These are phyloP conservation scores for Garra rufa DNA, from an alignment of 2,113 vertebrate species.

Conservation along the genomic window DNA sequence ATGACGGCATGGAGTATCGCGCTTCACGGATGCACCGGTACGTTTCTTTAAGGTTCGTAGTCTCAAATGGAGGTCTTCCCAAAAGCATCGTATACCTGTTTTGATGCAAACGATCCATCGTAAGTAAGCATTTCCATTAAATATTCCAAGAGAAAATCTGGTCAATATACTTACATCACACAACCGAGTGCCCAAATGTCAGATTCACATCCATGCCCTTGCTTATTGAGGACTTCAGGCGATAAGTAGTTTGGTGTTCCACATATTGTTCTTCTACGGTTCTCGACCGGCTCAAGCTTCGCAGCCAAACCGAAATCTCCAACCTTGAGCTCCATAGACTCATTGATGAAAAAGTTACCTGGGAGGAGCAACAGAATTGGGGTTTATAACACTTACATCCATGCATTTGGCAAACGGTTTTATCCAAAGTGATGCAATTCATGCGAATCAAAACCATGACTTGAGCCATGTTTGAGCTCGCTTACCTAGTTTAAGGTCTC, in stretches of 20 bases:
- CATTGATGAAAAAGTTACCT: constrained; percentile 90
- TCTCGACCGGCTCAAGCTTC: constrained; percentile 84
- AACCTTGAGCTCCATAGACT: constrained; percentile 86
- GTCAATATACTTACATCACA: constrained; percentile 83
- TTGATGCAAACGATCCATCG: not conserved
- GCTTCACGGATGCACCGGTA: constrained; percentile 89
- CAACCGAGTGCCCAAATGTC: constrained; percentile 89
- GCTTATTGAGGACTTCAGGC: constrained; percentile 88
- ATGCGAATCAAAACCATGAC: too few relatives aligned
- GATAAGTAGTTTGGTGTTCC: constrained; percentile 89
- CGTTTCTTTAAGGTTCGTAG: constrained; percentile 88
- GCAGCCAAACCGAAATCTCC: constrained; percentile 88
- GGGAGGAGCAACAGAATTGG: constrained; percentile 29
- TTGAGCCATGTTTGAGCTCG: not conserved
- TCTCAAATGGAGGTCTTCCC: constrained; percentile 88
- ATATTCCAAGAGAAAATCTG: not conserved
- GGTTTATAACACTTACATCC: not conserved
- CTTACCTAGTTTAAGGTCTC: constrained; percentile 88
- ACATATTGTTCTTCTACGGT: constrained; percentile 86
- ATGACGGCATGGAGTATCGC: constrained; percentile 83
- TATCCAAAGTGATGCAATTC: too few relatives aligned
- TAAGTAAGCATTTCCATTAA: not conserved
- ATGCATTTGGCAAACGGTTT: not conserved
- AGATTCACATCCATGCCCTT: constrained; percentile 87
- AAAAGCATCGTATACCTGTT: constrained; percentile 88